phyloP scores from a whole-genome alignment of 2,113 vertebrate genomes.

The Cyanoderma ruficeps region DNA sequence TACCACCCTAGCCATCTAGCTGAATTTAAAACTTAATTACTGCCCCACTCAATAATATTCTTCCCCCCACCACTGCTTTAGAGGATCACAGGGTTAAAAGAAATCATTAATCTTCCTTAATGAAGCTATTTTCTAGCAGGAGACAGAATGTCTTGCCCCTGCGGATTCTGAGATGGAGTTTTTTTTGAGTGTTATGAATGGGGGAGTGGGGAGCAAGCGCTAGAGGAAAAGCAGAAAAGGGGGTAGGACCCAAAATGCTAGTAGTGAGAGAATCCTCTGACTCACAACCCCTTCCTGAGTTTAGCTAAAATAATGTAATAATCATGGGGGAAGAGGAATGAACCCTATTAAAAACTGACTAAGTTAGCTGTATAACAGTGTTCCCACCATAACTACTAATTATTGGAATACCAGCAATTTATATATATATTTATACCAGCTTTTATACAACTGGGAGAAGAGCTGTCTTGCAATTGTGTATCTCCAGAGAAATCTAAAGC shows the following conservation, averaged over 20 bases:
- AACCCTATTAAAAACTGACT: background rate
- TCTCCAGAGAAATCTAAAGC: background rate
- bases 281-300: background rate
- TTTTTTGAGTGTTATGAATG: slow-evolving; percentile 18
- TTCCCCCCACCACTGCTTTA: background rate
- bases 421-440: background rate
- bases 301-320: background rate
- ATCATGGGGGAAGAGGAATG: background rate
- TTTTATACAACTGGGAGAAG: background rate
- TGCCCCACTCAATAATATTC: slow-evolving; percentile 36
- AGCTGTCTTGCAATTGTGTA: background rate
- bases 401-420: background rate
- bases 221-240: background rate
- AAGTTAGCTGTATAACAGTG: background rate
- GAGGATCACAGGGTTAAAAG: slow-evolving; percentile 43
- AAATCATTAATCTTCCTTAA: slow-evolving; percentile 67
- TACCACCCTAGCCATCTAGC: slow-evolving; percentile 14
- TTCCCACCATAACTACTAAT: background rate
- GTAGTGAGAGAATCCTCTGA: background rate
- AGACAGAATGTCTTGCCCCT: slow-evolving; percentile 54
- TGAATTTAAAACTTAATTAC: slow-evolving; percentile 64
- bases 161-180: slow-evolving; percentile 37
- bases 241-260: background rate
- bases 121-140: slow-evolving; percentile 57
- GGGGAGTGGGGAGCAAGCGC: rapidly evolving